phyloP scores from a whole-genome alignment of 1,140 invertebrate genomes.

The Polypedilum pembai region DNA sequence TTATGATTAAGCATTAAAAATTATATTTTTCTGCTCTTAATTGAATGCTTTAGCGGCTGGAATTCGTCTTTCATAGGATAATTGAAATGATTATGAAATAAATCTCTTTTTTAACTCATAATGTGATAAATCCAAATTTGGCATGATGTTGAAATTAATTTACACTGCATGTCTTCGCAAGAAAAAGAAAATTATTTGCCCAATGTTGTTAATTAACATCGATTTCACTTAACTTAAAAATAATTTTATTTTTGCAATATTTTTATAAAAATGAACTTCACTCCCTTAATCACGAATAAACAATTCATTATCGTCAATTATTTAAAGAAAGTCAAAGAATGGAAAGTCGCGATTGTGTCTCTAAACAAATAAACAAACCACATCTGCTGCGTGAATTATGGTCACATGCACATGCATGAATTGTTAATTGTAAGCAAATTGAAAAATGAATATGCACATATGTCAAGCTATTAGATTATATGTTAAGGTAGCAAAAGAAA shows the following conservation, averaged over 20 bases:
- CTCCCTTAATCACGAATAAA: too few relatives aligned
- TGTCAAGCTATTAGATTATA: background rate
- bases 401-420: background rate
- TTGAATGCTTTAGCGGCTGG: slow-evolving; percentile 1
- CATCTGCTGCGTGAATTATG: background rate
- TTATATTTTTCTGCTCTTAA: background rate
- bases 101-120: background rate
- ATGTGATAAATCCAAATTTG: slow-evolving; percentile 4
- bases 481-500: background rate
- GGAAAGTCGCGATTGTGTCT: too few relatives aligned
- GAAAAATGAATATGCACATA: slow-evolving; percentile 21
- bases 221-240: too few relatives aligned
- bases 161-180: background rate
- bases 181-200: too few relatives aligned
- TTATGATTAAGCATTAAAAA: slow-evolving; percentile 20
- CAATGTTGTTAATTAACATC: too few relatives aligned
- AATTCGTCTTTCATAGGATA: too few relatives aligned
- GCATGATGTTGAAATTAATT: background rate
- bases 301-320: too few relatives aligned
- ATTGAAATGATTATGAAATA: slow-evolving; percentile 20
- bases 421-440: slow-evolving; percentile 28
- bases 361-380: background rate
- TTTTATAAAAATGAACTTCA: too few relatives aligned
- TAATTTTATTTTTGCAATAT: too few relatives aligned
- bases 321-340: too few relatives aligned